A percentile compares a stretch with the other conserved stretches of the same genome.
These are phyloP conservation scores for Prenolepis imparis DNA, from an alignment of 2,888 invertebrate genomes.

Conservation along the genomic window DNA sequence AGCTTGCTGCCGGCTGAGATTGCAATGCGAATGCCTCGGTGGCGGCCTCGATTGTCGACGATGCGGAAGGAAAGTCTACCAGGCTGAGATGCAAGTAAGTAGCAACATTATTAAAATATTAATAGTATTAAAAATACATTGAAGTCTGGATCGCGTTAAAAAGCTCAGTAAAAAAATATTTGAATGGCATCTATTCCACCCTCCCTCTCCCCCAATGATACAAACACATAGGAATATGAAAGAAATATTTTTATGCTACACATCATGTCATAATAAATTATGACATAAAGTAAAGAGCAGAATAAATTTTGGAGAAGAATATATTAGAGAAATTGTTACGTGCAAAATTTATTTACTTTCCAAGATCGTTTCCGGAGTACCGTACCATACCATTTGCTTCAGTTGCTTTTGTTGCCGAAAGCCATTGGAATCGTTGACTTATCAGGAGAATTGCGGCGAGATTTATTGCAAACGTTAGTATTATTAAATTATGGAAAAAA, in stretches of 20 bases:
- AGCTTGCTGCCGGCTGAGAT: slow-evolving; percentile 66
- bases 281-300: not conserved
- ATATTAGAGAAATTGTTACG: slow-evolving; percentile 16
- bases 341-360: slow-evolving; percentile 44
- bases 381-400: slow-evolving; percentile 87
- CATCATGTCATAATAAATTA: not conserved
- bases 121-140: not conserved
- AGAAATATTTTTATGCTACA: not conserved
- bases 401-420: slow-evolving; percentile 87
- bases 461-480: slow-evolving; percentile 87
- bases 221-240: not conserved
- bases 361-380: slow-evolving; percentile 85
- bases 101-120: not conserved
- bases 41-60: slow-evolving; percentile 83
- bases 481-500: slow-evolving; percentile 1
- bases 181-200: not conserved
- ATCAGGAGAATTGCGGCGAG: slow-evolving; percentile 87
- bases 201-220: not conserved
- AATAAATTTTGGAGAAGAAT: not conserved
- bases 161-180: not conserved
- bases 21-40: slow-evolving; percentile 80
- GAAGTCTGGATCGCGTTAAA: not conserved
- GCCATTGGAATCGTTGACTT: slow-evolving; percentile 86
- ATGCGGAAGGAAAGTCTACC: slow-evolving; percentile 85
- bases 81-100: slow-evolving; percentile 84